phyloP scores from a whole-genome alignment of 2,888 invertebrate species.

The Syrista parreyssii region DNA sequence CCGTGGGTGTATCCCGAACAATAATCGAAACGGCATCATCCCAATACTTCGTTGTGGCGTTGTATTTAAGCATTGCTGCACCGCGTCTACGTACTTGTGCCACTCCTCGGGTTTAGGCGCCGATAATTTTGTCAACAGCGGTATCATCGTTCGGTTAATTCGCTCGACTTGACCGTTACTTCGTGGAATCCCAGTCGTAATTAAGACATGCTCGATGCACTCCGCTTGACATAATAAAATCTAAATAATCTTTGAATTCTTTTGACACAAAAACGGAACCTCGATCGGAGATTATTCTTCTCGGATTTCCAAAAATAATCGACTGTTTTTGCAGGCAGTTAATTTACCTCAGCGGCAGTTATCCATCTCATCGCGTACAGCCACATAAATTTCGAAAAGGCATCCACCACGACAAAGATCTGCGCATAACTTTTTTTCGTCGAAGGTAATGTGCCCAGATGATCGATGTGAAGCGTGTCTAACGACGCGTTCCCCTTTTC shows the following conservation, averaged over 20 bases:
- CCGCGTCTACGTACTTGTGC: background rate
- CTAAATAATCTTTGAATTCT: conserved; percentile 1
- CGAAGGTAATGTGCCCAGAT: conserved; percentile 50
- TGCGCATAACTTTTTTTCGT: conserved; percentile 38
- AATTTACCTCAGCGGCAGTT: conserved; percentile 46
- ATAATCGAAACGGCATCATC: background rate
- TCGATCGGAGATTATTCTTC: background rate
- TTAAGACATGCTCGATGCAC: conserved; percentile 1
- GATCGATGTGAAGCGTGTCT: conserved; percentile 52
- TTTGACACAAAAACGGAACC: conserved; percentile 5
- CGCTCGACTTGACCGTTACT: background rate
- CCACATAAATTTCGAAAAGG: conserved; percentile 42
- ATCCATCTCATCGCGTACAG: conserved; percentile 46
- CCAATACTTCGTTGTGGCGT: conserved; percentile 2
- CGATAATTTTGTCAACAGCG: conserved; percentile 3
- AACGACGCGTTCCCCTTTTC: conserved; percentile 49
- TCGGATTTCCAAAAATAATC: background rate
- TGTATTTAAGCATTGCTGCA: conserved; percentile 5
- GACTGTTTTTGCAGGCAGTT: conserved; percentile 33
- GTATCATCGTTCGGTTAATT: conserved; percentile 7
- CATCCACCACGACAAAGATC: conserved; percentile 24
- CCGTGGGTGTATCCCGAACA: conserved; percentile 4
- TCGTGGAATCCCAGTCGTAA: background rate
- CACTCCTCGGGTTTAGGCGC: conserved; percentile 5
- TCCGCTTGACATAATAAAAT: conserved; percentile 6